These are phyloP conservation scores for Lemur catta DNA, from an alignment of 2,797 vertebrate genomes.

Conservation along the genomic window DNA sequence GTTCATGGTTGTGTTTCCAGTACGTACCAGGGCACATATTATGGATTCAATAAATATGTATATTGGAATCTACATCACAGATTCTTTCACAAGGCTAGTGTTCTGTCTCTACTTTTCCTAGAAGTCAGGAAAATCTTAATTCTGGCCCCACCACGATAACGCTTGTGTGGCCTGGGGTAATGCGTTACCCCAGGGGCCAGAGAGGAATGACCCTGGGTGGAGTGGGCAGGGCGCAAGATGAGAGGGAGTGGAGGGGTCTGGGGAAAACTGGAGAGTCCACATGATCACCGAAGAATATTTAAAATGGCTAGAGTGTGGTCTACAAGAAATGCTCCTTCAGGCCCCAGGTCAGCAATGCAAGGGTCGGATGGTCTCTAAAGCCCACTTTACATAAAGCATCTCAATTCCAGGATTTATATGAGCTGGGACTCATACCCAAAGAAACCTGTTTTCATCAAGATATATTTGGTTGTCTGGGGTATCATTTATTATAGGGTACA, in stretches of 20 bases:
- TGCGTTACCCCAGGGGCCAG: not conserved
- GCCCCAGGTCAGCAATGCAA: not conserved
- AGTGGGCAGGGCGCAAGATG: not conserved
- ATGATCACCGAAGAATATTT: not conserved
- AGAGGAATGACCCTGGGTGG: not conserved
- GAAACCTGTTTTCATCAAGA: not conserved
- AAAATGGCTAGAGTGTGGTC: rapidly evolving
- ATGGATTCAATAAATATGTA: not conserved
- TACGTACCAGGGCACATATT: too few relatives aligned
- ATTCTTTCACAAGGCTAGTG: not conserved
- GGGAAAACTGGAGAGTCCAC: not conserved
- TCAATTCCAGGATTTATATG: not conserved
- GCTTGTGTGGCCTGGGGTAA: not conserved
- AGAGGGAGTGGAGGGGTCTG: too few relatives aligned
- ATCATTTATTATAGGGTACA: not conserved
- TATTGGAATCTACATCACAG: too few relatives aligned
- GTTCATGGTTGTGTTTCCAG: not conserved
- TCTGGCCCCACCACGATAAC: not conserved
- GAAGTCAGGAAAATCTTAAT: not conserved
- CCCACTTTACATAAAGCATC: not conserved
- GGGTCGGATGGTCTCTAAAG: rapidly evolving
- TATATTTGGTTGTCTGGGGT: not conserved
- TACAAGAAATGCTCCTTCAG: not conserved
- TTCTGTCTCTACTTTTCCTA: not conserved
- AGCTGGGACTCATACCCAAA: not conserved